Base-by-base conservation (phyloP, 2,113 vertebrate species). In the Nothoprocta pentlandii region DNA sequence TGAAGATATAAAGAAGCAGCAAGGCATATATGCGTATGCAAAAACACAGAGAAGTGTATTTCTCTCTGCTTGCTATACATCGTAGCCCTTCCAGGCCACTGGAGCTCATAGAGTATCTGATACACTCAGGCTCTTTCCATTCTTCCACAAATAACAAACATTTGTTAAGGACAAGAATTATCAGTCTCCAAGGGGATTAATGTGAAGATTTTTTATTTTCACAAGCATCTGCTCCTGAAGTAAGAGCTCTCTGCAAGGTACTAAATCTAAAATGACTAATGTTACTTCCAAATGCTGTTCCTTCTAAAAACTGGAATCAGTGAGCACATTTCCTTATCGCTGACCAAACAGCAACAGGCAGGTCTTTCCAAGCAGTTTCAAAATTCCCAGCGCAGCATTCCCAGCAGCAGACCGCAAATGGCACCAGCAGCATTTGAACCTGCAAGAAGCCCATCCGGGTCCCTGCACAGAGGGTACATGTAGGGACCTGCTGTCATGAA, bases 1-100 rank as follows among this genome's bases (percentile, higher is more conserved):
- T 98, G 92, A 53, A 82, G 87, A 69, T 70, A 71, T 68, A 41
- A 86, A 90, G 86, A 76, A 41, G 68, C 59, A 80, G 28, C 25
- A 23, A 56, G 62, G 56, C 47, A 47, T 13, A 23, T 66, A 62
- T 23, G 6, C 41, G 67, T 49, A 7, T 47, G 67, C 36, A n/a
- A 42, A 62, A 47, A 5, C 44, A 13, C 42, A 80, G 44, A 2
- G 0, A 77, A 54, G 36, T 59, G 20, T 58, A 39, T 39, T 39
- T 39, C 36, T 39, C 36, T 39, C 36, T 39, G 36, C 36, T 39
- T 39, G 53, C 28, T 63, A 10, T 11, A 46, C 7, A 28, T 62
- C 39, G 11, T 9, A 59, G 39, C 5, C 73, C 51, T 69, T 74
- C 13, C 44, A 39, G 69, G 34, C 69, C 49, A 46, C 19, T 39